These are phyloP conservation scores for Peromyscus attwateri DNA, from an alignment of 2,797 vertebrate genomes.

Conservation along the genomic window DNA sequence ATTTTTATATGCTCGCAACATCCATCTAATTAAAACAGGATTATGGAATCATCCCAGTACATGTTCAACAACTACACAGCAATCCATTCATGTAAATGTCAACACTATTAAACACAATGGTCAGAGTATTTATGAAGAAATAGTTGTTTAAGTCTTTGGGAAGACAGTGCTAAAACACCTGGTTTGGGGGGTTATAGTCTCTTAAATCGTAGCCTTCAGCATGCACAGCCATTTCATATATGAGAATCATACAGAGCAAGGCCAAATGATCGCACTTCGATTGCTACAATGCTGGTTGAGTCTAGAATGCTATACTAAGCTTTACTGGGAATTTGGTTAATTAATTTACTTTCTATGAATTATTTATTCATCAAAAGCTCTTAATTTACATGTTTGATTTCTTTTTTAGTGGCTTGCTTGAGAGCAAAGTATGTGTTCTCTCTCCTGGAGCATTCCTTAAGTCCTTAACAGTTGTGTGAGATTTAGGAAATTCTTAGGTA, in stretches of 20 bases:
- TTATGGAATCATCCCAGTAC: constrained; percentile 94
- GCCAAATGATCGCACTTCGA: background rate
- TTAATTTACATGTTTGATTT: constrained; percentile 90
- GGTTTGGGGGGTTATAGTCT: constrained; percentile 67
- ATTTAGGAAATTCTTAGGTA: constrained; percentile 75
- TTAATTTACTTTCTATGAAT: constrained; percentile 90
- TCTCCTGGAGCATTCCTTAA: constrained; percentile 77
- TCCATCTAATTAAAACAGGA: constrained; percentile 99
- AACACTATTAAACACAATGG: constrained; percentile 90
- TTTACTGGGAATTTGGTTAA: constrained; percentile 85
- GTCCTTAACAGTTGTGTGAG: constrained; percentile 66
- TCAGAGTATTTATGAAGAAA: constrained; percentile 86
- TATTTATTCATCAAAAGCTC: constrained; percentile 91
- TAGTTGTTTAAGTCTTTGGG: constrained; percentile 77
- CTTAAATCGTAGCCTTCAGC: constrained; percentile 69
- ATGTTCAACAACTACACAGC: constrained; percentile 94
- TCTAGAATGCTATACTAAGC: constrained; percentile 54
- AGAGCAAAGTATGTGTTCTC: constrained; percentile 80
- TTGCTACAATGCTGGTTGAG: constrained; percentile 62
- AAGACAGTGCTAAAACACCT: constrained; percentile 36
- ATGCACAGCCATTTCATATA: constrained; percentile 56
- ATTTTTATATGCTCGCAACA: constrained; percentile 92
- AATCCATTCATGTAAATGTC: constrained; percentile 95
- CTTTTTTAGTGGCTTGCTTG: constrained; percentile 76
- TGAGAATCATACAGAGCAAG: constrained; percentile 77